phyloP scores from a whole-genome alignment of 2,888 invertebrate genomes.

The Spisula subtruncata region DNA sequence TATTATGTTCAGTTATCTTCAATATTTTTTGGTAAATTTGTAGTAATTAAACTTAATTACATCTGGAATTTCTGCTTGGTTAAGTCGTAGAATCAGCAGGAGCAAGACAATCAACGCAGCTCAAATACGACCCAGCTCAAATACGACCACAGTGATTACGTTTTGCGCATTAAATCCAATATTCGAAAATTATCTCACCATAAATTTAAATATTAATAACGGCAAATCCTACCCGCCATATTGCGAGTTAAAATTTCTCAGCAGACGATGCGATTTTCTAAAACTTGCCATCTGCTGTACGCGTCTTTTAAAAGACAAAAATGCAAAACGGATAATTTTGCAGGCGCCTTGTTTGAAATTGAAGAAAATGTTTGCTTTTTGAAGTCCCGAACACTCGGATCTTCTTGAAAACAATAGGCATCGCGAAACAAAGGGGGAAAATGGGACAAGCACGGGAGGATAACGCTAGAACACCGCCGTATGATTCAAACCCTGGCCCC shows the following conservation, averaged over 20 bases:
- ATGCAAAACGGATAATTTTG: constrained; percentile 49
- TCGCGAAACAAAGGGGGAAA: constrained; percentile 39
- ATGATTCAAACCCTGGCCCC: constrained; percentile 22
- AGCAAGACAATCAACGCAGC: constrained; percentile 8
- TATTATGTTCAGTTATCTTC: neutral
- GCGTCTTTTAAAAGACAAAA: constrained; percentile 41
- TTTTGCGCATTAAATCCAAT: constrained; percentile 30
- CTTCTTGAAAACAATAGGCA: constrained; percentile 42
- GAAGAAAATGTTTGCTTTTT: constrained; percentile 46
- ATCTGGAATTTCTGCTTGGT: constrained; percentile 26
- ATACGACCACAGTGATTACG: constrained; percentile 33
- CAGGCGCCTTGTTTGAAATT: constrained; percentile 38
- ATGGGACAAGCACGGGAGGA: neutral
- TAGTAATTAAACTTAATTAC: constrained; percentile 4
- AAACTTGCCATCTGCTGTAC: constrained; percentile 51
- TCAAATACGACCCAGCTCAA: constrained; percentile 29
- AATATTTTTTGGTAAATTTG: neutral
- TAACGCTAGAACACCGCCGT: constrained; percentile 24
- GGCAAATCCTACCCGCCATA: constrained; percentile 48
- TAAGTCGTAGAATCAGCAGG: neutral
- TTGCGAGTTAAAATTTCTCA: constrained; percentile 39
- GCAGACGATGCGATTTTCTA: constrained; percentile 51
- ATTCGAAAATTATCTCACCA: constrained; percentile 35
- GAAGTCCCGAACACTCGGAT: constrained; percentile 13
- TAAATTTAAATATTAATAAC: constrained; percentile 52